Conservation (phyloP, 1,140 invertebrate species). For the Drosophila nigromelanica region DNA sequence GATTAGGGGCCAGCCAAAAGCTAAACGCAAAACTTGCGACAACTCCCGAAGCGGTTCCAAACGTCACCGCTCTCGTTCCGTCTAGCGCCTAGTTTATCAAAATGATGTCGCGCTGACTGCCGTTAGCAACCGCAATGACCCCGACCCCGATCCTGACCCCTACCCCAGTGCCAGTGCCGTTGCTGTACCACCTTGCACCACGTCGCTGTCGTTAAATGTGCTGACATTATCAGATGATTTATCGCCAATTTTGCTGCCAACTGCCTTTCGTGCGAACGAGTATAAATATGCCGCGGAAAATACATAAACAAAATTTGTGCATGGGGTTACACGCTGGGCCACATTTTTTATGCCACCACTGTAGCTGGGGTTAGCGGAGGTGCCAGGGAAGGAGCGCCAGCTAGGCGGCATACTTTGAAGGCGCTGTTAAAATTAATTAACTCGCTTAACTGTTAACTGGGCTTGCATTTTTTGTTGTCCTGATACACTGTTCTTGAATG, state of each 20-base stretch:
- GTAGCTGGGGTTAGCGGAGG: not conserved
- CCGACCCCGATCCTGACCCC: not conserved
- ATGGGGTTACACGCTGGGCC: constrained; percentile 5
- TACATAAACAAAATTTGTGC: constrained; percentile 45
- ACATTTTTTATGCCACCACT: constrained; percentile 14
- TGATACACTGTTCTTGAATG: not conserved
- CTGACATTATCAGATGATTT: constrained; percentile 80
- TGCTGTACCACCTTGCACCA: constrained; percentile 6
- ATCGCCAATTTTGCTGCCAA: constrained; percentile 73
- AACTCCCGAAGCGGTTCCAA: constrained; percentile 8
- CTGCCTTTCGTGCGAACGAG: constrained; percentile 38
- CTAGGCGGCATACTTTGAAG: constrained; percentile 24
- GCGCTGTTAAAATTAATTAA: constrained; percentile 73
- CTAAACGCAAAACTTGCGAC: constrained; percentile 36
- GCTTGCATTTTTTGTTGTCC: constrained; percentile 2
- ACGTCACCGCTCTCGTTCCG: constrained; percentile 5
- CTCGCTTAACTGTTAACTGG: constrained; percentile 53
- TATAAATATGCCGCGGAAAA: constrained; percentile 51
- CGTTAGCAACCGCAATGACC: constrained; percentile 20
- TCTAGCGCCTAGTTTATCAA: constrained; percentile 28
- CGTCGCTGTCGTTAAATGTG: constrained; percentile 58
- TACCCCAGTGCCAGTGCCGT: not conserved
- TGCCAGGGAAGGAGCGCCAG: not conserved
- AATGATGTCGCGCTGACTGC: not conserved
- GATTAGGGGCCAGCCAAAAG: constrained; percentile 28